phyloP scores from a whole-genome alignment of 2,888 invertebrate genomes.

The Synergus japonicus region DNA sequence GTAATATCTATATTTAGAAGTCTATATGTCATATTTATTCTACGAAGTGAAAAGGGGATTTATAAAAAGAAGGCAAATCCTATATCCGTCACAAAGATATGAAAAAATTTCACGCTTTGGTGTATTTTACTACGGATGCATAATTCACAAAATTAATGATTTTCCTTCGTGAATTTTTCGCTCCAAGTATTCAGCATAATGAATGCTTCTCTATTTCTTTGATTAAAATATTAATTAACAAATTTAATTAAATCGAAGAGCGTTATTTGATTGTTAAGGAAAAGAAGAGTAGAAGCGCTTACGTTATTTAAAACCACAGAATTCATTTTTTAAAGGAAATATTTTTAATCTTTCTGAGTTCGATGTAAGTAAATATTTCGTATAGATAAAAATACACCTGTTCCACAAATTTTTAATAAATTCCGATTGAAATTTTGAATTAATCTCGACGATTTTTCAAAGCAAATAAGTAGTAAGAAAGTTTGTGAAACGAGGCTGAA shows the following conservation, averaged over 20 bases:
- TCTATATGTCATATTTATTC: no score
- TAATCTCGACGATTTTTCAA: neutral
- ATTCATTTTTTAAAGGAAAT: neutral
- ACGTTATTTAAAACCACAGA: neutral
- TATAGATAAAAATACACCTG: no score
- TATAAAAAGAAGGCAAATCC: no score
- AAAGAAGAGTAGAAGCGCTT: neutral
- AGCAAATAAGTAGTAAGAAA: neutral
- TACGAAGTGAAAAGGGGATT: no score
- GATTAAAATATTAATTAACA: conserved; percentile 5
- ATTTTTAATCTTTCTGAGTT: neutral
- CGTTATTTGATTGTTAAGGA: conserved; percentile 4
- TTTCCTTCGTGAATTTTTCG: neutral
- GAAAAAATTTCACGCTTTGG: no score
- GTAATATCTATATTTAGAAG: no score
- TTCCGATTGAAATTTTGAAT: no score
- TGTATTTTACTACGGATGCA: no score
- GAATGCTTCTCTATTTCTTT: neutral
- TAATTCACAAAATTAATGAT: neutral
- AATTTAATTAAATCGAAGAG: conserved; percentile 9
- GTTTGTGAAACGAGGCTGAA: conserved; percentile 41
- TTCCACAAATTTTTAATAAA: no score
- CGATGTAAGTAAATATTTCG: no score
- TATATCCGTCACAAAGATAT: no score
- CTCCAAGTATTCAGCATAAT: neutral